Evolutionary conservation across 2,888 invertebrate species (phyloP).

Genomic region (Mactromeris polynyma): DNA sequence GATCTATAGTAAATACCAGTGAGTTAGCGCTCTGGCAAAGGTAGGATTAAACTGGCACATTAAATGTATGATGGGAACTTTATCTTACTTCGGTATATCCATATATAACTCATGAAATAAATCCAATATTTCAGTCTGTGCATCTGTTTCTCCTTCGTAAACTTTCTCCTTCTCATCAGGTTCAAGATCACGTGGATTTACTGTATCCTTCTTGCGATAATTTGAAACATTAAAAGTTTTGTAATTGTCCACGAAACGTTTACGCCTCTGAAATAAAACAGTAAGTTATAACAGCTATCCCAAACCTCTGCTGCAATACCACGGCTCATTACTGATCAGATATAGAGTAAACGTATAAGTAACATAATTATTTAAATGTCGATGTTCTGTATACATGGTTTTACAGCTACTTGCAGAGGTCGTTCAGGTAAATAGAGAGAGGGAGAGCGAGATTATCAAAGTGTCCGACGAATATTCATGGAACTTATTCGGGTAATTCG

Average conservation of each 20-base stretch:
- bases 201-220: conserved; percentile 11
- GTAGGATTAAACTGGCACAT: not conserved
- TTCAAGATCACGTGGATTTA: not conserved
- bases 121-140: conserved; percentile 43
- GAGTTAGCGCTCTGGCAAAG: no score
- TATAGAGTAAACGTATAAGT: not conserved
- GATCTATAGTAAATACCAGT: no score
- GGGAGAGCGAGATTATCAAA: no score
- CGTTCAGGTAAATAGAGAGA: no score
- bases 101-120: conserved; percentile 56
- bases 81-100: conserved; percentile 49
- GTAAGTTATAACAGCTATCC: no score
- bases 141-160: conserved; percentile 45
- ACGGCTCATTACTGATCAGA: not conserved
- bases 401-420: no score
- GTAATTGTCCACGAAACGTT: conserved; percentile 51
- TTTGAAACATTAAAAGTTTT: conserved; percentile 40
- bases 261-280: conserved; percentile 29
- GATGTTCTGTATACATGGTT: no score
- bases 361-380: no score
- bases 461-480: no score
- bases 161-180: not conserved
- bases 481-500: no score
- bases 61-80: not conserved
- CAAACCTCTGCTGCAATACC: no score